Percentiles rank a stretch among this genome's conserved stretches.
Evolutionary conservation across 2,888 invertebrate genomes (phyloP).

Genomic region (Glyphotaelius pellucidus): DNA sequence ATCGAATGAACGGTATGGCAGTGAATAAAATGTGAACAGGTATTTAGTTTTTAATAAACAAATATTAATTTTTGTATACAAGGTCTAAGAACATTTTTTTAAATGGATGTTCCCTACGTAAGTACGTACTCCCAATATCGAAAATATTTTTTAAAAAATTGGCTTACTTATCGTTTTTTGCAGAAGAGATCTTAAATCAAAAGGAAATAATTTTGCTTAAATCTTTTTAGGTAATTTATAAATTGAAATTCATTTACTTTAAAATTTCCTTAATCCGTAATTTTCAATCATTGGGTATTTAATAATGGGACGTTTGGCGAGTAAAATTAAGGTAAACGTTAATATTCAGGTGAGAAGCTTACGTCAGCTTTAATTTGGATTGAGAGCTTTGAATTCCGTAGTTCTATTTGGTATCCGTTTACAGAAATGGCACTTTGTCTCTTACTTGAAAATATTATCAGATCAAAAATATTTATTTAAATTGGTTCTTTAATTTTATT

Average conservation of each 20-base stretch:
- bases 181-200: not conserved
- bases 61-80: too few species aligned
- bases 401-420: not conserved
- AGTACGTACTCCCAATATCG: not conserved
- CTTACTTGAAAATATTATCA: not conserved
- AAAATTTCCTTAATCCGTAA: not conserved
- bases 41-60: too few species aligned
- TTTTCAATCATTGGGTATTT: not conserved
- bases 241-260: not conserved
- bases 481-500: not conserved
- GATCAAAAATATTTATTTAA: not conserved
- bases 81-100: too few species aligned
- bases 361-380: not conserved
- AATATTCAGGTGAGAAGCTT: not conserved
- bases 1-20: too few species aligned
- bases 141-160: not conserved
- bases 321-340: not conserved
- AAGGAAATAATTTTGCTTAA: not conserved
- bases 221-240: not conserved
- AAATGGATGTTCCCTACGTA: not conserved
- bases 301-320: not conserved
- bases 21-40: too few species aligned
- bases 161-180: not conserved
- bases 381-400: not conserved
- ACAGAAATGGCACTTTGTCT: not conserved